Base-by-base conservation (phyloP, 2,797 vertebrate species). In the Rhynchonycteris naso region DNA sequence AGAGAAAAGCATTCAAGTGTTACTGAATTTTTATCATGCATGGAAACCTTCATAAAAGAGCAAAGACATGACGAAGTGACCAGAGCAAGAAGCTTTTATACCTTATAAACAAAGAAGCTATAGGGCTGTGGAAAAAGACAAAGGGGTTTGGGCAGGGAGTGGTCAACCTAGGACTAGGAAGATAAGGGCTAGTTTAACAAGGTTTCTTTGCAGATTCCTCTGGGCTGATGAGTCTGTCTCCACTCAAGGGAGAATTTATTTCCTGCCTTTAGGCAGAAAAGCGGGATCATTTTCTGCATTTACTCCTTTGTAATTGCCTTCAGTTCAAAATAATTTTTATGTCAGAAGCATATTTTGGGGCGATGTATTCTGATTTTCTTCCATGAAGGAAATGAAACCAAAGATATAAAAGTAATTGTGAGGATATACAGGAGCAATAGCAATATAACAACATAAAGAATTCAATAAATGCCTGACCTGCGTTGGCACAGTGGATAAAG, bases 331-430 rank as follows among this genome's bases (percentile, higher is more conserved):
- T 63, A 63, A 87, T 63, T 52, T 76, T 79, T 54, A 54, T 82
- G 74, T 80, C 56, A 87, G 43, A 52, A 43, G 56, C 7, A 35
- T 85, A 38, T 69, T 58, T 38, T 12, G 52, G n/a, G 43, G 24
- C 71, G 54, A 71, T n/a, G 63, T 82, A 68, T n/a, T 78, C 75
- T 89, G 87, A 66, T 79, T 68, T 79, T 33, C 33, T 82, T 74
- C 54, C 38, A 66, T 2, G 52, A 35, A 80, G 83, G 30, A 80
- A 72, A 74, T 47, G 30, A 86, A 78, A 61, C 6, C 50, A 84
- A 85, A 94, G 24, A 35, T 81, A 10, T 76, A n/a, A 85, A 92
- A 94, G 35, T 14, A 84, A 92, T 33, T 58, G 74, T 86, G 12
- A 75, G 21, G 68, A 85, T n/a, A 63, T 24, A 21, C 16, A 75